These are phyloP conservation scores for Erebia aethiops DNA, from an alignment of 2,888 invertebrate species.

Conservation along the genomic window DNA sequence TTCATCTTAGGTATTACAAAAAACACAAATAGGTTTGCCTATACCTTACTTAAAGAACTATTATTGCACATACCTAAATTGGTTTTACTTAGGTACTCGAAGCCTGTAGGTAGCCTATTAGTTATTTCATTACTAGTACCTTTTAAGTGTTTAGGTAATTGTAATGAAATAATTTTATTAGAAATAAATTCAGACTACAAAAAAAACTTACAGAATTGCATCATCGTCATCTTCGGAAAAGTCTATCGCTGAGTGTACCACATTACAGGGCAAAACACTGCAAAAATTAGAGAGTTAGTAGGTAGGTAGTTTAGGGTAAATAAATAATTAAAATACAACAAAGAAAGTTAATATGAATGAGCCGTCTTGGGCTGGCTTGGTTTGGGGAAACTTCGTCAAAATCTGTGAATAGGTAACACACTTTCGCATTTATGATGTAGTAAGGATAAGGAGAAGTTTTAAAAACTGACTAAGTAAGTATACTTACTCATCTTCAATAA, in stretches of 20 bases:
- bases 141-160: neutral
- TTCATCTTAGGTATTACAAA: neutral
- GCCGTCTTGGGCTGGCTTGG: no score
- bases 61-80: neutral
- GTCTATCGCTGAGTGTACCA: constrained; percentile 75
- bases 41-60: neutral
- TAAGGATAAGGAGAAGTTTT: no score
- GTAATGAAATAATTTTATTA: neutral
- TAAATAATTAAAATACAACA: neutral
- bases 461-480: no score
- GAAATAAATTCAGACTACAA: neutral
- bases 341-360: no score
- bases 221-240: constrained; percentile 61
- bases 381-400: no score
- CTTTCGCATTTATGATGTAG: no score
- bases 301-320: no score
- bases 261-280: constrained; percentile 85
- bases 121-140: no score
- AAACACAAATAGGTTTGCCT: neutral
- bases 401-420: no score
- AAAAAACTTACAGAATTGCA: constrained; percentile 62
- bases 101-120: neutral
- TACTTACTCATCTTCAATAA: no score
- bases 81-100: neutral
- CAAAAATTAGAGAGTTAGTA: constrained; percentile 39